Base-by-base conservation (phyloP, 2,113 vertebrate species). In the Romanogobio albipinnatus region DNA sequence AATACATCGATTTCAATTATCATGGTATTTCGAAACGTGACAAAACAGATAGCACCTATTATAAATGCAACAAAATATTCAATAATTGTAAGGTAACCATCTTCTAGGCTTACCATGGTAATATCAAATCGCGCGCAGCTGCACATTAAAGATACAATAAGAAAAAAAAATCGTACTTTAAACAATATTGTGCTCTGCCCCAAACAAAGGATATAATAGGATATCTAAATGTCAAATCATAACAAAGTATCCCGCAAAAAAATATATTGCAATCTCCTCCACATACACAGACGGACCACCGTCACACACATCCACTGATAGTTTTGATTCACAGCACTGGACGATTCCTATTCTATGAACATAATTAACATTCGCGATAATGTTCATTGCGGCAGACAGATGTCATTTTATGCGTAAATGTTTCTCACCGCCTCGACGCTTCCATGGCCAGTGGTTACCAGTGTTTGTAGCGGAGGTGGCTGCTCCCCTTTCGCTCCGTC, bases 401-500 rank as follows among this genome's bases (percentile, higher is more conserved):
- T 58, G 26, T 64, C 0, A 66, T 39, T 14, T 45, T 17, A 45
- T 1, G n/a, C 11, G 81, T 24, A 64, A n/a, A 45, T 59, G 51
- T 36, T 4, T 86, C 93, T 93, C 91, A 95, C 95, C 95, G 93
- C 88, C 89, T 95, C 94, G 70, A 95, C 90, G 68, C 91, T 88
- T 80, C 93, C 94, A 85, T 92, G 91, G 90, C 91, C 92, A 86
- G 93, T 90, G 86, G 94, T 85, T 29, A 92, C 89, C 91, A 95
- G 91, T 70, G 92, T 92, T 83, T 94, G 94, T 83, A 93, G 91
- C 90, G 94, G 92, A 87, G 94, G 92, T 91, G 92, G 92, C 91
- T 94, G 93, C 91, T 94, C 93, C 91, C 93, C 93, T 91, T 91
- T 94, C 90, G 93, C 93, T 94, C 94, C 94, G 89, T 95, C 93